These are phyloP conservation scores for Philhelius pedissequus DNA, from an alignment of 2,888 invertebrate genomes.

Conservation along the genomic window DNA sequence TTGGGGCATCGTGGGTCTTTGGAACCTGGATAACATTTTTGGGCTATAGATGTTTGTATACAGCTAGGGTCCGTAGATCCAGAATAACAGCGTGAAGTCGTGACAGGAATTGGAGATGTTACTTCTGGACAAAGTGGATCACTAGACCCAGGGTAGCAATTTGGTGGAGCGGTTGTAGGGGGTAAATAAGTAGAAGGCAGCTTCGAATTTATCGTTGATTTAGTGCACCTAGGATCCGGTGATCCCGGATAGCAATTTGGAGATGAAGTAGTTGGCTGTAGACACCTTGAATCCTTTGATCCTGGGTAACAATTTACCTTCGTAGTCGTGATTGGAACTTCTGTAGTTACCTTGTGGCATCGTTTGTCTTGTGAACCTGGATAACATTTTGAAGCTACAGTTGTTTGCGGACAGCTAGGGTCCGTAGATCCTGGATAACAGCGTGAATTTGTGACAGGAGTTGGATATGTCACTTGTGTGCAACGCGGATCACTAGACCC, in stretches of 20 bases:
- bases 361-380: constrained; percentile 66
- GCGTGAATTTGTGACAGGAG: background rate
- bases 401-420: background rate
- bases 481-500: constrained; percentile 71
- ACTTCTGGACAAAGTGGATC: constrained; percentile 73
- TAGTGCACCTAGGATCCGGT: constrained; percentile 74
- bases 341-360: constrained; percentile 72
- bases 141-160: constrained; percentile 76
- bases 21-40: constrained; percentile 74
- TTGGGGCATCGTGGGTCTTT: constrained; percentile 70
- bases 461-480: background rate
- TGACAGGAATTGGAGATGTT: background rate
- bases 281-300: background rate
- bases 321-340: background rate
- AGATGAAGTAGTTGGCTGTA: background rate
- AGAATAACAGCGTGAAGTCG: background rate
- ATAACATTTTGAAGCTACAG: background rate
- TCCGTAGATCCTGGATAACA: constrained; percentile 32
- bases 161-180: constrained; percentile 45
- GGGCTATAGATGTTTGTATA: background rate
- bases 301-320: background rate
- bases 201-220: background rate
- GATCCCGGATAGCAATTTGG: constrained; percentile 76
- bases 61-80: background rate
- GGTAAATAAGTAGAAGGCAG: background rate